phyloP scores from a whole-genome alignment of 2,888 invertebrate species.

The Pterobdella sp. region DNA sequence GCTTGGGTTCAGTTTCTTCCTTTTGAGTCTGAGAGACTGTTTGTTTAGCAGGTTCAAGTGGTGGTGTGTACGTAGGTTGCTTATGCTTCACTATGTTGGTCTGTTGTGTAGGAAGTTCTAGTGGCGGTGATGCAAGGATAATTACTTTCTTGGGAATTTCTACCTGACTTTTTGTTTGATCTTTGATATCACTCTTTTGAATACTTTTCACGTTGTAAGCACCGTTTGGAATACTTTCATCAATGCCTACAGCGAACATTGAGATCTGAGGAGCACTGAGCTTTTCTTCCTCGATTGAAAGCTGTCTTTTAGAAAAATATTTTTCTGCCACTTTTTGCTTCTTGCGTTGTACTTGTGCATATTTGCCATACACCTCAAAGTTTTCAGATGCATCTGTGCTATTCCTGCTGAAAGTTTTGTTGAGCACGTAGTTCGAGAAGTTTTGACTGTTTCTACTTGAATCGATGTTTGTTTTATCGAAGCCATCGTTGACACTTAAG shows the following conservation, averaged over 20 bases:
- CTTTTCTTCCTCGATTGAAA: no score
- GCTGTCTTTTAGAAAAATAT: not conserved
- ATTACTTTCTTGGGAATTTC: no score
- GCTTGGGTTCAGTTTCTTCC: not conserved
- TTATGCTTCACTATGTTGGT: no score
- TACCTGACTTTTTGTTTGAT: no score
- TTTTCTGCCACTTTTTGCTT: not conserved
- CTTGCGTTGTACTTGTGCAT: not conserved
- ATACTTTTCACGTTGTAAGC: no score
- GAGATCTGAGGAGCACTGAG: no score
- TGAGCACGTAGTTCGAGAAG: not conserved
- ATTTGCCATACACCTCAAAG: constrained; percentile 1
- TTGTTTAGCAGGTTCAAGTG: not conserved
- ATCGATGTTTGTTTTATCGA: not conserved
- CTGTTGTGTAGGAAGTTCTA: no score
- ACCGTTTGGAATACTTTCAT: no score
- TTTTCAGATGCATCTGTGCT: not conserved
- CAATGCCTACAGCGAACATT: no score
- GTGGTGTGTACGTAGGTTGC: not conserved
- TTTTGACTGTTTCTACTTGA: not conserved
- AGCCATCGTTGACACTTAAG: not conserved
- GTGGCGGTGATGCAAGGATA: no score
- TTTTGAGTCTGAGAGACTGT: not conserved
- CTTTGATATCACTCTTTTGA: no score
- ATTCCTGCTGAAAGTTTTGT: not conserved